Base-by-base conservation (phyloP, 2,113 vertebrate species). In the Bufo bufo region DNA sequence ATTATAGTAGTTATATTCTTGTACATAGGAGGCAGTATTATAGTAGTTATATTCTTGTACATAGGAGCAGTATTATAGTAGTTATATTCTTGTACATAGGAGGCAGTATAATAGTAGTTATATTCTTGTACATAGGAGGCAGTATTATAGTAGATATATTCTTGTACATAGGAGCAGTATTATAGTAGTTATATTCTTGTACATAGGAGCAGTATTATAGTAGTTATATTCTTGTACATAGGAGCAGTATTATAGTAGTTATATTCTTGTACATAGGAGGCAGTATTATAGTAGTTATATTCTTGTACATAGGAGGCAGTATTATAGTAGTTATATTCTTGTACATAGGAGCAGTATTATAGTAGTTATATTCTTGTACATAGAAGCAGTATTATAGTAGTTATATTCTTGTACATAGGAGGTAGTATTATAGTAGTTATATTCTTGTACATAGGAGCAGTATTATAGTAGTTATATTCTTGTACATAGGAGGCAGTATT, bases 351-450 rank as follows among this genome's bases (percentile, higher is more conserved):
- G 56, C 16, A 61, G 58, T 61, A 61, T 61, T 61, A 61, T 61
- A 61, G 58, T 61, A 65, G 20, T 8, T 65, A 65, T 65, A 65
- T 65, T 65, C 20, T 66, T 66, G 63, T 66, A 66, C 20, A 66
- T 66, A 66, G 7, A 8, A 1, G 63, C 63, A 8, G 19, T 66
- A 66, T 66, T 66, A 66, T 66, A 66, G 63, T 66, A 66, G 63
- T 66, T 66, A 66, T 66, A 66, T 66, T 23, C 63, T 66, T 66
- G 63, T 66, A 66, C 20, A 66, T 66, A 66, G 63, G n/a, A n/a
- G 20, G 63, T 7, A 66, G 63, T 66, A 66, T 66, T 66, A 66
- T 66, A 66, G 63, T 66, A 66, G 20, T 66, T 66, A 66, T 66
- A 66, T 66, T n/a, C 63, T 66, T 23, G 61, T 20, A 63, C 17